phyloP scores from a whole-genome alignment of 2,113 vertebrate genomes.

The Crotalus horridus region DNA sequence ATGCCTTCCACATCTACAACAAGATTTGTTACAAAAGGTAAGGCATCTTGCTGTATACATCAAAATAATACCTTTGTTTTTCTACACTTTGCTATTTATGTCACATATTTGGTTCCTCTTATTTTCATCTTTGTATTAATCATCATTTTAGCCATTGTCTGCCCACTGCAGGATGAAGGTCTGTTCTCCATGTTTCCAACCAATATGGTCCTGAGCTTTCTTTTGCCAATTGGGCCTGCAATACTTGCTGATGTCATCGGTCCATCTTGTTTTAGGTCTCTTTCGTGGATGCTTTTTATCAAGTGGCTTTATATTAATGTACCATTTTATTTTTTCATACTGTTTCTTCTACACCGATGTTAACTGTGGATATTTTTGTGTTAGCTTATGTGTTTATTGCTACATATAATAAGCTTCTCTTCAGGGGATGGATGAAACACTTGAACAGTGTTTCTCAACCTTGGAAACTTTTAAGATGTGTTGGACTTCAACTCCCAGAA shows the following conservation, averaged over 20 bases:
- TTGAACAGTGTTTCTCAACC: neutral
- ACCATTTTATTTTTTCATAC: neutral
- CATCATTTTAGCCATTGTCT: no score
- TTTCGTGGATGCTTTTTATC: no score
- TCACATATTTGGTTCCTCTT: accelerated
- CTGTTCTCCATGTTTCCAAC: no score
- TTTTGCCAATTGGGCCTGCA: no score
- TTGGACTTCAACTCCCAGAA: neutral
- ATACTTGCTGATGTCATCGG: no score
- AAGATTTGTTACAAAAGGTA: slow-evolving; percentile 80
- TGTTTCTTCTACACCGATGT: neutral
- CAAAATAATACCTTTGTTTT: neutral
- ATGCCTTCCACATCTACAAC: slow-evolving; percentile 74
- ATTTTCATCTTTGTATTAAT: neutral
- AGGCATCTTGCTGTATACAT: slow-evolving; percentile 7
- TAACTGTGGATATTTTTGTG: neutral
- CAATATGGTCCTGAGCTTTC: no score
- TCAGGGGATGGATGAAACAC: neutral
- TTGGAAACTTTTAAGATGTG: neutral
- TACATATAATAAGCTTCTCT: neutral
- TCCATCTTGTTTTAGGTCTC: no score
- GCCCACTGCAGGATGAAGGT: no score
- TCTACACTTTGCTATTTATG: accelerated
- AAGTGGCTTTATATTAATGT: neutral
- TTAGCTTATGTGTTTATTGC: neutral